Evolutionary conservation across 2,113 vertebrate genomes (phyloP), one percentile per base, ranked within the genome.

Genomic region (Ibidorhyncha struthersii): DNA sequence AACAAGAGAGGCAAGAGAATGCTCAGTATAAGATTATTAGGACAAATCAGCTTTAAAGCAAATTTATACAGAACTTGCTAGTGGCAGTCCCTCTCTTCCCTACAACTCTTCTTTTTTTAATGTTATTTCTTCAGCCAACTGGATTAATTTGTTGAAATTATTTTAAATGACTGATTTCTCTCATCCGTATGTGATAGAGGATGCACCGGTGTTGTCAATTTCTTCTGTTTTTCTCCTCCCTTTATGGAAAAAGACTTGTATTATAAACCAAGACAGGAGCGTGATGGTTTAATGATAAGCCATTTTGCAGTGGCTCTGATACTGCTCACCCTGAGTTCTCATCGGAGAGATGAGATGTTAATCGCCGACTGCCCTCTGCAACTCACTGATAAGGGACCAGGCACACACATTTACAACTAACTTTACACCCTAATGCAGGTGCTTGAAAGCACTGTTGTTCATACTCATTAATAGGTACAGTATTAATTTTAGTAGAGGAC

Each of bases 381-480:
- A 13, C 36, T 91, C 59, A 19, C 61, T 88, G 96, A 91, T 90
- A 91, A 96, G 53, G 8, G 61, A 63, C 78, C 81, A 94, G 91
- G 58, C 50, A 62, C 66, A 36, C 27, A 29, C 56, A 50, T 62
- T 92, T 81, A 47, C 72, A 92, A 86, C 77, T 45, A 82, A 52
- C 77, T 89, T 95, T 76, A 34, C 67, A 45, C 36, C 23, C 41
- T 84, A 22, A 82, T 82, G 78, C 50, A 86, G 69, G 65, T 92
- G 82, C 73, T 73, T 73, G 43, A 71, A 69, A 71, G 36, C 25
- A 26, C n/a, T 82, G 30, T 41, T 82, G 30, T 38, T 56, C 19
- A 25, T 30, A 7, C 8, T 73, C 67, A 53, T 93, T 80, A 61
- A 79, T 50, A 94, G 26, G 55, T 49, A 32, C 8, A 43, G n/a